These are phyloP conservation scores for Scaptomyza graminum DNA, from an alignment of 1,140 invertebrate species.

Conservation along the genomic window DNA sequence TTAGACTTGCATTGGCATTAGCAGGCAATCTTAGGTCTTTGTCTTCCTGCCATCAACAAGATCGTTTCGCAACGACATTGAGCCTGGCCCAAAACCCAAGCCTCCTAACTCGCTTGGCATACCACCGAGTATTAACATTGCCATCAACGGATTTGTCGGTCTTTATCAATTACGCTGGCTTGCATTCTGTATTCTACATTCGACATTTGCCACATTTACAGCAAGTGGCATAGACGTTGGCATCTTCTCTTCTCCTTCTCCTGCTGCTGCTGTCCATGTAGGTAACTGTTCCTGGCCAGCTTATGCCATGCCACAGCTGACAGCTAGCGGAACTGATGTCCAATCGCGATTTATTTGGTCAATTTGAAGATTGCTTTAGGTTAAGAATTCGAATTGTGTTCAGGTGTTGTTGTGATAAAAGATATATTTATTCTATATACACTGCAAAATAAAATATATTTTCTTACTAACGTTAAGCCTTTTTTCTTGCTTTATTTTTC, in stretches of 20 bases:
- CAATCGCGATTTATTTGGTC: conserved; percentile 66
- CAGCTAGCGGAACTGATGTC: conserved; percentile 53
- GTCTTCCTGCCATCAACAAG: conserved; percentile 81
- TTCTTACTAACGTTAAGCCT: too few species aligned
- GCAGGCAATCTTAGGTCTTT: conserved; percentile 71
- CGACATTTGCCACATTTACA: conserved; percentile 61
- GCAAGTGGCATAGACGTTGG: conserved; percentile 65
- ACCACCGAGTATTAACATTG: conserved; percentile 65
- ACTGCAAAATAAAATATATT: background rate
- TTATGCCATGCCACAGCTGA: conserved; percentile 55
- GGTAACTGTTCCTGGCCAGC: conserved; percentile 61
- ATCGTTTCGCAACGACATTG: conserved; percentile 71
- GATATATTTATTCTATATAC: too few species aligned
- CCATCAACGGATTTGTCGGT: conserved; percentile 80
- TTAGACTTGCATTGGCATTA: conserved; percentile 48
- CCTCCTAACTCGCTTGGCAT: conserved; percentile 32
- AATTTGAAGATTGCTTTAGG: conserved; percentile 47
- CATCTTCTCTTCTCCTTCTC: conserved; percentile 25
- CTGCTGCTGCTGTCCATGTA: conserved; percentile 8
- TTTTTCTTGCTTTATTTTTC: background rate
- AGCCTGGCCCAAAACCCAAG: conserved; percentile 36
- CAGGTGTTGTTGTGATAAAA: background rate
- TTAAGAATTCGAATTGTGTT: conserved; percentile 11
- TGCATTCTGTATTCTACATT: conserved; percentile 21
- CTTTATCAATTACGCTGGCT: conserved; percentile 79